Percentiles rank a stretch among this genome's conserved stretches.
These are phyloP conservation scores for Danionella dracula DNA, from an alignment of 2,797 vertebrate species.

Conservation along the genomic window DNA sequence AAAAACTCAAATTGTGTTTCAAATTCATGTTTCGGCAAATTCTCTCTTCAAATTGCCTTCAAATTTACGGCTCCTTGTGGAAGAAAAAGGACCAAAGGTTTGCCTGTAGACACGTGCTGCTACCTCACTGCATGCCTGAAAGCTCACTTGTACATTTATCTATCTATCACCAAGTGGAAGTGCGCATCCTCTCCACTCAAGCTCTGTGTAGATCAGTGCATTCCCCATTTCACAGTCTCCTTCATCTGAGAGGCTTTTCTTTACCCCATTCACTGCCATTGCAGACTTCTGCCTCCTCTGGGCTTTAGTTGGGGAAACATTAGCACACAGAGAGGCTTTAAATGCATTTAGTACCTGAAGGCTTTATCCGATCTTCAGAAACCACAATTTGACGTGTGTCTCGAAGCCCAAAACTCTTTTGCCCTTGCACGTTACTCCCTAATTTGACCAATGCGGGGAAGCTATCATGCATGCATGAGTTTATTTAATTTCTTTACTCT, in stretches of 20 bases:
- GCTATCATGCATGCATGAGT: conserved; percentile 51
- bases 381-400: conserved; percentile 61
- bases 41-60: conserved; percentile 81
- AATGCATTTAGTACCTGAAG: too few species aligned
- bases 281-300: neutral
- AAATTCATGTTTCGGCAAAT: conserved; percentile 97
- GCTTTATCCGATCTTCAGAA: conserved; percentile 12
- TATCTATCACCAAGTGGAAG: conserved; percentile 48
- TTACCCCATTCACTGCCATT: conserved; percentile 39
- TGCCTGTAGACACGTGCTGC: conserved; percentile 58
- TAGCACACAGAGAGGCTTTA: neutral
- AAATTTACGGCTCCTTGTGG: conserved; percentile 71
- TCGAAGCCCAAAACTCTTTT: conserved; percentile 54
- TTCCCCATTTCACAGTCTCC: conserved; percentile 40
- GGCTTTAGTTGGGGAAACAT: conserved; percentile 7
- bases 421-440: conserved; percentile 56
- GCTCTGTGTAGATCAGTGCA: conserved; percentile 52
- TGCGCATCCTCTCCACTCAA: conserved; percentile 36
- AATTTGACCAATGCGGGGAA: conserved; percentile 48
- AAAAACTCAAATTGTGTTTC: conserved; percentile 91
- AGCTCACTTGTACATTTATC: conserved; percentile 35
- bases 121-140: conserved; percentile 67
- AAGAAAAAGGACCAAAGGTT: conserved; percentile 67
- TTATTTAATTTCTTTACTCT: neutral
- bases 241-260: neutral